Percentiles rank a stretch among this genome's conserved stretches.
These are phyloP conservation scores for Oreochromis aureus DNA, from an alignment of 2,113 vertebrate species.

Conservation along the genomic window DNA sequence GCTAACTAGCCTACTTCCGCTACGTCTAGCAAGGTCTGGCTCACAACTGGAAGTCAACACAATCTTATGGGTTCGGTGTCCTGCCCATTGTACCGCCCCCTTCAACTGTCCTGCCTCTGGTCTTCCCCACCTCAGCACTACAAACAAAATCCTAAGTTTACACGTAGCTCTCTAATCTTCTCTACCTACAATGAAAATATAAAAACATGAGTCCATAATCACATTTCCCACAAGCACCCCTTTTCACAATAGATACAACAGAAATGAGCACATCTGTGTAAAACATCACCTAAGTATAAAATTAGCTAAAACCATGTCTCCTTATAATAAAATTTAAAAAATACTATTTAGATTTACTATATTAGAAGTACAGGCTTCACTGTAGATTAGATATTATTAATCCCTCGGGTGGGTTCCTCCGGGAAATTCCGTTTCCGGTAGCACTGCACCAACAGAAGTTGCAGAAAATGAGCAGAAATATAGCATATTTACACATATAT, in stretches of 20 bases:
- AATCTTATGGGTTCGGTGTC: not conserved
- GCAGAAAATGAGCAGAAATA: not conserved
- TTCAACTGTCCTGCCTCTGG: not conserved
- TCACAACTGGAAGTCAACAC: not conserved
- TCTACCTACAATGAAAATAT: not conserved
- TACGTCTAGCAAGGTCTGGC: not conserved
- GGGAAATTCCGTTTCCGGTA: not conserved
- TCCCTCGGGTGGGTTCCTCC: not conserved
- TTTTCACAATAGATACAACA: not conserved
- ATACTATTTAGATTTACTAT: not conserved
- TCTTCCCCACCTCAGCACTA: not conserved
- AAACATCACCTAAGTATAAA: not conserved
- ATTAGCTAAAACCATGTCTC: not conserved
- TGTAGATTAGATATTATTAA: not conserved
- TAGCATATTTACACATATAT: not conserved
- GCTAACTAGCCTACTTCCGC: not conserved
- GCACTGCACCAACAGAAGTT: not conserved
- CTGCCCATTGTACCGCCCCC: not conserved
- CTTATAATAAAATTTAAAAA: not conserved
- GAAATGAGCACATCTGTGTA: not conserved
- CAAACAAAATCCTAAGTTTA: not conserved
- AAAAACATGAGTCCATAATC: not conserved
- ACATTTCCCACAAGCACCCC: not conserved
- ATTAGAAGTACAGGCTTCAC: not conserved
- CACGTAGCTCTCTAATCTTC: not conserved